phyloP scores from a whole-genome alignment of 2,888 invertebrate species.

The Cremastinae sp. region DNA sequence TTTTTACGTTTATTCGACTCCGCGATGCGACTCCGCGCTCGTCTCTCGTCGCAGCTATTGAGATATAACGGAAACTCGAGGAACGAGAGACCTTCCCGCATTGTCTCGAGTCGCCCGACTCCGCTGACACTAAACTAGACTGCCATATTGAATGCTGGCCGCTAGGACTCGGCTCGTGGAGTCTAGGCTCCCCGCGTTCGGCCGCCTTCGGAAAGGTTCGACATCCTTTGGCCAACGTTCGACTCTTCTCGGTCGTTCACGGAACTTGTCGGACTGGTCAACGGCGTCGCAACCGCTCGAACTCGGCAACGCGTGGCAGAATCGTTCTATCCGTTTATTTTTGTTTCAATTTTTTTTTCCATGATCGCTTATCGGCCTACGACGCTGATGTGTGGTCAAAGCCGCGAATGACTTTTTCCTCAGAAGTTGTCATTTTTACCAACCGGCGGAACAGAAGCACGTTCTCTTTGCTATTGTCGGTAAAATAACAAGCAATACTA shows the following conservation, averaged over 20 bases:
- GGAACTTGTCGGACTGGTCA: not conserved
- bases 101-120: conserved; percentile 69
- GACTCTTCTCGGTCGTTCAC: conserved; percentile 12
- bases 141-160: conserved; percentile 58
- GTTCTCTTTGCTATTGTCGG: no score
- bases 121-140: conserved; percentile 56
- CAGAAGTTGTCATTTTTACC: no score
- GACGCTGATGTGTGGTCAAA: no score
- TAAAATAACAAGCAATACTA: no score
- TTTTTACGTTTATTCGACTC: conserved; percentile 7
- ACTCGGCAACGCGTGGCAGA: no score
- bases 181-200: conserved; percentile 10
- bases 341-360: no score
- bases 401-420: no score
- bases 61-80: conserved; percentile 52
- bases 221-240: not conserved
- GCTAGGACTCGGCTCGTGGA: conserved; percentile 14
- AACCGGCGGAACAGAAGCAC: no score
- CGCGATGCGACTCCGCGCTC: conserved; percentile 28
- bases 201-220: conserved; percentile 20
- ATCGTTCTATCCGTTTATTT: no score
- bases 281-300: not conserved
- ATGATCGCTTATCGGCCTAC: no score
- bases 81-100: conserved; percentile 67
- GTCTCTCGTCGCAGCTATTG: conserved; percentile 23